Evolutionary conservation across 2,797 vertebrate genomes (phyloP), one percentile per base, ranked within the genome.

Genomic region (Cryptoblepharus egeriae): DNA sequence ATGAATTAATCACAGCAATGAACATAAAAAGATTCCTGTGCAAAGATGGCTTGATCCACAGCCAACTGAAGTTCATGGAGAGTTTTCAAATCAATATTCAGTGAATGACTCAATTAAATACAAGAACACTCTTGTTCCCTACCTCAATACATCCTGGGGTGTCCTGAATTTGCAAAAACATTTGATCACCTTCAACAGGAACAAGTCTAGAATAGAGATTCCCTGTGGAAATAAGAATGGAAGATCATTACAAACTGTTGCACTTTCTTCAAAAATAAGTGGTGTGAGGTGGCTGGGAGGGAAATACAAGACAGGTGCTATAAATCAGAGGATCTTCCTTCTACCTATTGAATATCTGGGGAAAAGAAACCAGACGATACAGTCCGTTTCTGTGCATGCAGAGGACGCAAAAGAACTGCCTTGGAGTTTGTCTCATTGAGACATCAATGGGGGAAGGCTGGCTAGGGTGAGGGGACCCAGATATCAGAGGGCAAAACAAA

Each of bases 101-200:
- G 5, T 57, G 20, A 57, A 75, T 75, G 37, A 58, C n/a, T n/a
- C n/a, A n/a, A 68, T 37, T 7, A 49, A 28, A 28, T 3, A 12
- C 28, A 57, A 79, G 35, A 72, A 49, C n/a, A n/a, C n/a, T n/a
- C n/a, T n/a, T n/a, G n/a, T n/a, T n/a, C n/a, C n/a, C 0, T 93
- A 96, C 96, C 96, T 97, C 95, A 42, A 94, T 55, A 57, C 92
- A 94, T 0, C 95, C 96, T 0, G 96, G 96, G 0, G 96, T 97
- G 92, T 97, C 96, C 75, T 97, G 96, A 80, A 97, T 96, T 92
- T 97, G 95, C 58, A 97, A 69, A 15, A 95, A 94, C 0, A 96
- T 87, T 60, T 93, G 95, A 74, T 96, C 96, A 13, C 95, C 96
- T 28, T 97, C 96, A 3, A 97, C 89, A 1, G 49, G 93, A 75